Conservation (phyloP, 2,113 vertebrate species). For the Rhinolophus sinicus region DNA sequence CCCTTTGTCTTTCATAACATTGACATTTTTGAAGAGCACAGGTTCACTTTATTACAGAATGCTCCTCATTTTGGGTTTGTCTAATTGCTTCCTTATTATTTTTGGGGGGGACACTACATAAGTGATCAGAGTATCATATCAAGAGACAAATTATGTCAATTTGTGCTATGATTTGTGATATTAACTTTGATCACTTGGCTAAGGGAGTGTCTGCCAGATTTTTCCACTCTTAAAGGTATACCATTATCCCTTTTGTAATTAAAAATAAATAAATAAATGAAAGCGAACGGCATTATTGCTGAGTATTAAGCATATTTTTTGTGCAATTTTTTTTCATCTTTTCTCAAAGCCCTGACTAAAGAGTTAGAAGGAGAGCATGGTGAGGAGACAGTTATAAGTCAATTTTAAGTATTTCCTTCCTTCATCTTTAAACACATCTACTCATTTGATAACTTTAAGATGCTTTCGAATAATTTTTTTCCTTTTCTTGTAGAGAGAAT, state of each 20-base stretch:
- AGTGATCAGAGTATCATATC: neutral
- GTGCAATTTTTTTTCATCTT: neutral
- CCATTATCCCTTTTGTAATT: neutral
- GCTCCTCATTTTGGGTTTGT: neutral
- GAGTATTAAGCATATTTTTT: constrained; percentile 9
- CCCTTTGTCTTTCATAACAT: neutral
- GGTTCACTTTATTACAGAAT: neutral
- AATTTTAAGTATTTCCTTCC: neutral
- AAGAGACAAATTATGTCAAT: neutral
- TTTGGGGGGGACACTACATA: neutral
- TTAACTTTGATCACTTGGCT: neutral
- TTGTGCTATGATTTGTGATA: neutral
- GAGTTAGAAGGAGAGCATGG: neutral
- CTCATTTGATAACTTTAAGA: neutral
- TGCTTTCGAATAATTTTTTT: neutral
- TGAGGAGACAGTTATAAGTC: neutral
- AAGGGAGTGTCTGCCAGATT: neutral
- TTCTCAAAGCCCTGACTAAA: neutral
- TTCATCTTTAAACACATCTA: constrained; percentile 5
- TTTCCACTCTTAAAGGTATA: neutral
- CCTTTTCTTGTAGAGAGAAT: neutral
- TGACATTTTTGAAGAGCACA: neutral
- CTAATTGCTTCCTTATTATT: neutral
- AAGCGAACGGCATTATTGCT: neutral
- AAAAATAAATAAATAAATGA: neutral